Percentiles rank a stretch among this genome's conserved stretches.
These are phyloP conservation scores for Charaxes varanes DNA, from an alignment of 1,140 invertebrate species.

Conservation along the genomic window DNA sequence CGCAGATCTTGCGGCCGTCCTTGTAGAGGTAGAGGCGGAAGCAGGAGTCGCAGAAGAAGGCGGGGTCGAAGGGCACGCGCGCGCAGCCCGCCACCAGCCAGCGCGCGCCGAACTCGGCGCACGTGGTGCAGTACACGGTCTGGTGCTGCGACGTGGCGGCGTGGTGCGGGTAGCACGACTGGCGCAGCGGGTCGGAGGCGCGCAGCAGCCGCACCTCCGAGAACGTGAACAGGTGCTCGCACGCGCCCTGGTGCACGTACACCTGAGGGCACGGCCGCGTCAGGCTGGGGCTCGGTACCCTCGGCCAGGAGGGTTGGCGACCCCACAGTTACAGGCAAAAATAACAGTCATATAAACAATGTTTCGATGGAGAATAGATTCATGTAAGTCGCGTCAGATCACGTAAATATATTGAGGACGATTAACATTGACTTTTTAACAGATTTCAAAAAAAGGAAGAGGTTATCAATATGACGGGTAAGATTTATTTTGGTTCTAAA, in stretches of 20 bases:
- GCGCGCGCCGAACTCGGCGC: conserved; percentile 63
- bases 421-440: too few relatives aligned
- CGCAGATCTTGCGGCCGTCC: conserved; percentile 74
- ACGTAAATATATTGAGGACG: too few relatives aligned
- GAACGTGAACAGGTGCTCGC: conserved; percentile 90
- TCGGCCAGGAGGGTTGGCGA: too few relatives aligned
- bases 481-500: too few relatives aligned
- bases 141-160: conserved; percentile 58
- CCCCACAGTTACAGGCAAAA: too few relatives aligned
- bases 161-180: conserved; percentile 73
- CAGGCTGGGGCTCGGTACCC: too few relatives aligned
- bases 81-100: conserved; percentile 77
- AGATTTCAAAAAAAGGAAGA: too few relatives aligned
- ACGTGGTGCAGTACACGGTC: conserved; percentile 54
- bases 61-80: conserved; percentile 78
- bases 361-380: too few relatives aligned
- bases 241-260: conserved; percentile 91
- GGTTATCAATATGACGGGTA: too few relatives aligned
- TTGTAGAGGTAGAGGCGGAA: conserved; percentile 79
- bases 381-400: too few relatives aligned
- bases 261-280: conserved; percentile 80
- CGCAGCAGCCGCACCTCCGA: conserved; percentile 79
- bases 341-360: too few relatives aligned
- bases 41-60: conserved; percentile 79
- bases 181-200: conserved; percentile 60